Conservation (phyloP, 2,113 vertebrate species). For the Rhinopomastus cyanomelas region DNA sequence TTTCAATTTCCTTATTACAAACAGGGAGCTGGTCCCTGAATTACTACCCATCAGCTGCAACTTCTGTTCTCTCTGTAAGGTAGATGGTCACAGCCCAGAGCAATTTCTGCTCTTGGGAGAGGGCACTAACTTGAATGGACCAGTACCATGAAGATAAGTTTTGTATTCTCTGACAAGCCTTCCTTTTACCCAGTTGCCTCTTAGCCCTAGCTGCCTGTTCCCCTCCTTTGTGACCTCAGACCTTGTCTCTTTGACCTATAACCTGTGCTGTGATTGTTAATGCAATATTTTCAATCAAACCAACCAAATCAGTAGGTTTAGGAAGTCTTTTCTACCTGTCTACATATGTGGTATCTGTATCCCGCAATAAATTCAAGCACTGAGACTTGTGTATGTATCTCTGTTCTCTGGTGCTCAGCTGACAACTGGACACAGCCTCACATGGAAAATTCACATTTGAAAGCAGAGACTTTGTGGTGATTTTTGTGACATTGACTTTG, state of each 20-base stretch:
- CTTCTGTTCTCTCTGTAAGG: not conserved
- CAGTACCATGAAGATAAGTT: not conserved
- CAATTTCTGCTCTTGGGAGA: not conserved
- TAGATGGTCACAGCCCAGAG: not conserved
- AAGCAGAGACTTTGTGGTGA: not conserved
- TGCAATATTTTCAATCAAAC: not conserved
- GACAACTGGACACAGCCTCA: not conserved
- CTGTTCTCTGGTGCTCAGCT: not conserved
- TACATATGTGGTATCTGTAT: not conserved
- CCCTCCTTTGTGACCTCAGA: not conserved
- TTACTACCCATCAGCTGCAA: not conserved
- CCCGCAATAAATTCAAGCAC: not conserved
- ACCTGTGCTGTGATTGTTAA: not conserved
- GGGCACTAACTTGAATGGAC: not conserved
- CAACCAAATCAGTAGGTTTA: not conserved
- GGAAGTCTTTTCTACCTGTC: not conserved
- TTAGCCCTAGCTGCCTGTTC: not conserved
- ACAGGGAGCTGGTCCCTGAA: not conserved
- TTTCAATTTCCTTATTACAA: not conserved
- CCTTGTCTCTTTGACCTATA: not conserved
- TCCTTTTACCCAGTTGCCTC: not conserved
- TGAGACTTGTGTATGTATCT: not conserved
- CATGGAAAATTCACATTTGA: not conserved
- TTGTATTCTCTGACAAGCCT: not conserved
- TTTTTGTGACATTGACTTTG: not conserved